phyloP scores from a whole-genome alignment of 2,113 vertebrate species.

The Isichthys henryi region DNA sequence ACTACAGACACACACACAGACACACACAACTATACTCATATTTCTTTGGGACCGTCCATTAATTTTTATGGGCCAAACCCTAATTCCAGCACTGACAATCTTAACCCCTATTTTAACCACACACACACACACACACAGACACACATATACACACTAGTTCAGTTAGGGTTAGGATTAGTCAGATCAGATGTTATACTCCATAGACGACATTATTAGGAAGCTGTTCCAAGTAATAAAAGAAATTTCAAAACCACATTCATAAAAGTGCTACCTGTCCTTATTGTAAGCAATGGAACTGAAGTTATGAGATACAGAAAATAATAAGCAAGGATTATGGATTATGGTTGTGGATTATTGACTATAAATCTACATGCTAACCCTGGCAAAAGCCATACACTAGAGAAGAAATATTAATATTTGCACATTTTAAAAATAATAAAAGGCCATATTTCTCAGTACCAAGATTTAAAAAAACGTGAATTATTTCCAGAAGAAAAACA shows the following conservation, averaged over 20 bases:
- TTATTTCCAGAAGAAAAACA: neutral
- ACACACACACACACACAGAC: neutral
- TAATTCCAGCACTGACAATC: neutral
- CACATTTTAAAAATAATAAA: neutral
- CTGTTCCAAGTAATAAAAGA: neutral
- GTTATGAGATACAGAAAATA: neutral
- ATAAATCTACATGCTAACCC: neutral
- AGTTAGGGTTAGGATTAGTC: neutral
- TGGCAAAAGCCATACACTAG: neutral
- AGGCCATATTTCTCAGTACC: neutral
- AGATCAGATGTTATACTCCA: neutral
- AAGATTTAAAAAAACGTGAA: neutral
- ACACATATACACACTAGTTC: neutral
- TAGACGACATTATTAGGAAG: neutral
- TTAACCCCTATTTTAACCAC: slow-evolving; percentile 19
- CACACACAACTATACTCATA: too few relatives aligned
- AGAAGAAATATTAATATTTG: neutral
- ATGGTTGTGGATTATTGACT: neutral
- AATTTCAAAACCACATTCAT: neutral
- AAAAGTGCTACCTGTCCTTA: neutral
- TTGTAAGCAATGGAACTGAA: neutral
- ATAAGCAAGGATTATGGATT: too few relatives aligned
- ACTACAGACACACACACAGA: too few relatives aligned
- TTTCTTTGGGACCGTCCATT: too few relatives aligned
- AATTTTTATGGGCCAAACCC: too few relatives aligned